These are phyloP conservation scores for Acanthurus leucopareius DNA, from an alignment of 2,797 vertebrate species.

Conservation along the genomic window DNA sequence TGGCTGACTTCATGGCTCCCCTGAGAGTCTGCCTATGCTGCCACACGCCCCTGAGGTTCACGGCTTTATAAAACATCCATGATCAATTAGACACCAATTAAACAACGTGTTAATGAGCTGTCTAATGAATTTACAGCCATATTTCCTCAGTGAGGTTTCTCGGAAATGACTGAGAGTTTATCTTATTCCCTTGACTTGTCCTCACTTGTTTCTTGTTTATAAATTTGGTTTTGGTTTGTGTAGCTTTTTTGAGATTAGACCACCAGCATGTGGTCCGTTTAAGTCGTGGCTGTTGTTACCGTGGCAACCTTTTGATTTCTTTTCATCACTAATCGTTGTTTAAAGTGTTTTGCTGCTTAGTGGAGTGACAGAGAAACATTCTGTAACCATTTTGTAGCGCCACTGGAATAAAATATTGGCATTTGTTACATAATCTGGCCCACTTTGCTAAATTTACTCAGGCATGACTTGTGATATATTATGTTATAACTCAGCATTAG, in stretches of 20 bases:
- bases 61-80: conserved; percentile 72
- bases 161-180: conserved; percentile 18
- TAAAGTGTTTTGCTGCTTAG: conserved; percentile 30
- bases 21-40: conserved; percentile 40
- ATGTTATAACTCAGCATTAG: conserved; percentile 36
- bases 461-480: conserved; percentile 41
- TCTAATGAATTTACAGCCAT: conserved; percentile 77
- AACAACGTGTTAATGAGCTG: conserved; percentile 75
- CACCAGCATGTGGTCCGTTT: conserved; percentile 26
- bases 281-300: conserved; percentile 56
- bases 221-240: not conserved
- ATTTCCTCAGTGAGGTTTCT: conserved; percentile 64
- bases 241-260: conserved; percentile 30
- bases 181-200: conserved; percentile 30
- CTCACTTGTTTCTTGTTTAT: not conserved
- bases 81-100: conserved; percentile 84
- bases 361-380: conserved; percentile 42
- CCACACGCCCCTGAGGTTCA: conserved; percentile 58
- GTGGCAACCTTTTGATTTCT: conserved; percentile 51
- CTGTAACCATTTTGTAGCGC: conserved; percentile 20
- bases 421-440: conserved; percentile 61
- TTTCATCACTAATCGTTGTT: conserved; percentile 38
- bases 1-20: conserved; percentile 23
- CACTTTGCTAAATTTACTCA: conserved; percentile 32
- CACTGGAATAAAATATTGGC: conserved; percentile 48